Conservation (phyloP, 2,797 vertebrate genomes). For the Paratrypauchen microcephalus region DNA sequence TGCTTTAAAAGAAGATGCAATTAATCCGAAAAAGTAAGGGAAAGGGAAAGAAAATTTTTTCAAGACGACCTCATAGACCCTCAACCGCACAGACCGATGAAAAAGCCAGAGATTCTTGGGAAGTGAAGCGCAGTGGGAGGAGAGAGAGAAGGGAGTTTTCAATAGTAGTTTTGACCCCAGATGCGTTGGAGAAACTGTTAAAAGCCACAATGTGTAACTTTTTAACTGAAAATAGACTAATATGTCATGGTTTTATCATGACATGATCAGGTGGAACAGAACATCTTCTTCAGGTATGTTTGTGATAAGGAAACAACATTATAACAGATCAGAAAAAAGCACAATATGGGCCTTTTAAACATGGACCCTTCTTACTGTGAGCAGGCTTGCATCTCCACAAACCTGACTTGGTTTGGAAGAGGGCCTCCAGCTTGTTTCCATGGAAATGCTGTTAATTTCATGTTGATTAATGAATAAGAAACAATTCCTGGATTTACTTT, state of each 20-base stretch:
- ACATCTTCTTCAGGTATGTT: too few relatives aligned
- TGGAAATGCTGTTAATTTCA: not conserved
- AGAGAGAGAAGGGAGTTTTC: constrained; percentile 25
- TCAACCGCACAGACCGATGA: constrained; percentile 33
- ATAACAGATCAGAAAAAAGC: too few relatives aligned
- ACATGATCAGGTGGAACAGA: too few relatives aligned
- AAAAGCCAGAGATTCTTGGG: constrained; percentile 44
- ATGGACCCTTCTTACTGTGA: too few relatives aligned
- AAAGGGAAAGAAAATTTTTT: constrained; percentile 50
- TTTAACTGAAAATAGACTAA: too few relatives aligned
- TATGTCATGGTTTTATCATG: too few relatives aligned
- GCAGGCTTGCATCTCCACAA: too few relatives aligned
- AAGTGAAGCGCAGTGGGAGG: constrained; percentile 35
- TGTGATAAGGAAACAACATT: too few relatives aligned
- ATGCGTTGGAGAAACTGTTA: constrained; percentile 13
- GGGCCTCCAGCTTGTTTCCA: too few relatives aligned
- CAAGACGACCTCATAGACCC: constrained; percentile 30
- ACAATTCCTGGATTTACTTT: not conserved
- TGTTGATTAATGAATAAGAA: not conserved
- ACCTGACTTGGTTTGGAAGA: too few relatives aligned
- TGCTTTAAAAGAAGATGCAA: constrained; percentile 27
- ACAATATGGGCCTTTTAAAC: too few relatives aligned
- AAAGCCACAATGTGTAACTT: too few relatives aligned
- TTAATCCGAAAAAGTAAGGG: constrained; percentile 48
- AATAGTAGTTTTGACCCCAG: constrained; percentile 23